Evolutionary conservation across 2,888 invertebrate species (phyloP).

Genomic region (Chrysolina americana): DNA sequence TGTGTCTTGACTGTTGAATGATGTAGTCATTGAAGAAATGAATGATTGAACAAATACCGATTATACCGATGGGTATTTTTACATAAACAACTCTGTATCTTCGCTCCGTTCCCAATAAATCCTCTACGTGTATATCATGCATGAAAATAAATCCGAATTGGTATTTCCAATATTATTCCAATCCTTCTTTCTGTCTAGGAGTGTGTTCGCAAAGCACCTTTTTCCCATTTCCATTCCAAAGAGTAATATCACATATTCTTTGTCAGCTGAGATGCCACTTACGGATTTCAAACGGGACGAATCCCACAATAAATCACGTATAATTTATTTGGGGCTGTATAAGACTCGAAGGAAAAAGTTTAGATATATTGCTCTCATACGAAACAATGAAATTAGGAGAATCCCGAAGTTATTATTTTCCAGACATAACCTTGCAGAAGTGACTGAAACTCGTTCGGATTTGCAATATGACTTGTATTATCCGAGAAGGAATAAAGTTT

Average conservation of each 20-base stretch:
- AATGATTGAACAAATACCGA: too few relatives aligned
- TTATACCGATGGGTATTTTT: too few relatives aligned
- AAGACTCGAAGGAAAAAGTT: not conserved
- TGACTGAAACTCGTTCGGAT: constrained; percentile 1
- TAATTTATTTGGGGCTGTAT: not conserved
- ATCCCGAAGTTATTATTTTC: not conserved
- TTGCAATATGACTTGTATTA: not conserved
- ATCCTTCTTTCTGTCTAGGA: not conserved
- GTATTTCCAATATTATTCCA: constrained; percentile 14
- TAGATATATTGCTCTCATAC: not conserved
- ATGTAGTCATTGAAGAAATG: too few relatives aligned
- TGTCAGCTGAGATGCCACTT: constrained; percentile 6
- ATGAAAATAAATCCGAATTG: not conserved
- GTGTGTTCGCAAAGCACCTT: constrained; percentile 3
- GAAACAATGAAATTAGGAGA: constrained; percentile 5
- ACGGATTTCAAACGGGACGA: not conserved
- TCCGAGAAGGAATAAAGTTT: not conserved
- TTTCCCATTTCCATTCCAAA: constrained; percentile 8
- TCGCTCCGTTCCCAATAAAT: not conserved
- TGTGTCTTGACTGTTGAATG: too few relatives aligned
- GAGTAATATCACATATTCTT: constrained; percentile 16
- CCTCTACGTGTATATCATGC: not conserved
- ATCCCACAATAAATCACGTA: not conserved
- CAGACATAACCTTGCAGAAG: not conserved
- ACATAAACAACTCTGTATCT: not conserved